These are phyloP conservation scores for Biston stratarius DNA, from an alignment of 2,888 invertebrate species.

Conservation along the genomic window DNA sequence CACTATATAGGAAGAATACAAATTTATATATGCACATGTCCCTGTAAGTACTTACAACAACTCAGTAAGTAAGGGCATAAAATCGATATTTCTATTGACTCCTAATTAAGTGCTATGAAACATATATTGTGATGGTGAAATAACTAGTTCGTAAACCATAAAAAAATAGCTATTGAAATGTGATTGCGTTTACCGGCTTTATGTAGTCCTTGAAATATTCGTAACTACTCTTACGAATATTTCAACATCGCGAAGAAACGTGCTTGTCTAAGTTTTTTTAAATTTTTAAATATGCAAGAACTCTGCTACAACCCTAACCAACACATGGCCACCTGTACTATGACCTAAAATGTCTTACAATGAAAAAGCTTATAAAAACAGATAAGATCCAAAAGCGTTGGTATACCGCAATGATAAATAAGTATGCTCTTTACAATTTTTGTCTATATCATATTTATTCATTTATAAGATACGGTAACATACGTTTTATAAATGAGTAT, in stretches of 20 bases:
- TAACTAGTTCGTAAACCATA: too few relatives aligned
- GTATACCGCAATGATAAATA: neutral
- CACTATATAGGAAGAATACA: slow-evolving; percentile 60
- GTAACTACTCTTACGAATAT: too few relatives aligned
- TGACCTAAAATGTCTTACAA: too few relatives aligned
- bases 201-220: too few relatives aligned
- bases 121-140: neutral
- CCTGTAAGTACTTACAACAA: slow-evolving; percentile 74
- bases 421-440: neutral
- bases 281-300: too few relatives aligned
- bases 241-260: too few relatives aligned
- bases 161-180: too few relatives aligned
- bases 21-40: slow-evolving; percentile 69
- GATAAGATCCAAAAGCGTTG: neutral
- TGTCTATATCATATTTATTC: neutral
- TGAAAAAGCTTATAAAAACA: too few relatives aligned
- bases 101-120: neutral
- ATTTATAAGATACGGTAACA: slow-evolving; percentile 32
- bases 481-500: slow-evolving; percentile 21
- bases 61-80: slow-evolving; percentile 61
- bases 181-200: too few relatives aligned
- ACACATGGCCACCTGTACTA: too few relatives aligned
- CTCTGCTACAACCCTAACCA: too few relatives aligned
- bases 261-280: too few relatives aligned
- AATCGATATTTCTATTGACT: slow-evolving; percentile 36